A percentile compares a stretch with the other conserved stretches of the same genome.
phyloP scores from a whole-genome alignment of 2,888 invertebrate genomes.

The Cerastis rubricosa region DNA sequence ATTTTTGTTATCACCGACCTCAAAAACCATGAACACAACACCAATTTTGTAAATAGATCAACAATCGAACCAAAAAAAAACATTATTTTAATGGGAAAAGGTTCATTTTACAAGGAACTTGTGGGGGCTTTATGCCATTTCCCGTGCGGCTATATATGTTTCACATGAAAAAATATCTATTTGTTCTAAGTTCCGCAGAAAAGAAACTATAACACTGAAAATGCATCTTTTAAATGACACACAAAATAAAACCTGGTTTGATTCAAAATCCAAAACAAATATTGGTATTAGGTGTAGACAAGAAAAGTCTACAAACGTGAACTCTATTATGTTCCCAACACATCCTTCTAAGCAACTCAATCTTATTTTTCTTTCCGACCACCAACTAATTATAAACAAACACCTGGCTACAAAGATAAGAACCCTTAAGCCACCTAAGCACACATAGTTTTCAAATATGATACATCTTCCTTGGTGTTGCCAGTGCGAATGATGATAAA shows the following conservation, averaged over 20 bases:
- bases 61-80: no score
- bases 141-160: no score
- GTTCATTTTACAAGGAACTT: no score
- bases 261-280: neutral
- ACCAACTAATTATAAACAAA: conserved; percentile 34
- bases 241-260: neutral
- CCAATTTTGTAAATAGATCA: no score
- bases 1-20: no score
- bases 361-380: conserved; percentile 13
- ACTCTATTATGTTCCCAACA: neutral
- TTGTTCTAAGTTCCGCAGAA: neutral
- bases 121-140: no score
- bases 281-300: neutral
- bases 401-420: conserved; percentile 50
- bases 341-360: neutral
- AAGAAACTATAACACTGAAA: neutral
- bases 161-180: neutral
- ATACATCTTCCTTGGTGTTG: conserved; percentile 69
- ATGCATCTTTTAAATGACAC: neutral
- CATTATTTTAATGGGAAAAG: no score
- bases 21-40: no score
- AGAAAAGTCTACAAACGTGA: neutral
- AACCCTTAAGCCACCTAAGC: conserved; percentile 15
- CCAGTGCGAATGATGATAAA: conserved; percentile 75
- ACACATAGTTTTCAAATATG: conserved; percentile 58